phyloP scores from a whole-genome alignment of 2,888 invertebrate genomes.

The Clitarchus hookeri region DNA sequence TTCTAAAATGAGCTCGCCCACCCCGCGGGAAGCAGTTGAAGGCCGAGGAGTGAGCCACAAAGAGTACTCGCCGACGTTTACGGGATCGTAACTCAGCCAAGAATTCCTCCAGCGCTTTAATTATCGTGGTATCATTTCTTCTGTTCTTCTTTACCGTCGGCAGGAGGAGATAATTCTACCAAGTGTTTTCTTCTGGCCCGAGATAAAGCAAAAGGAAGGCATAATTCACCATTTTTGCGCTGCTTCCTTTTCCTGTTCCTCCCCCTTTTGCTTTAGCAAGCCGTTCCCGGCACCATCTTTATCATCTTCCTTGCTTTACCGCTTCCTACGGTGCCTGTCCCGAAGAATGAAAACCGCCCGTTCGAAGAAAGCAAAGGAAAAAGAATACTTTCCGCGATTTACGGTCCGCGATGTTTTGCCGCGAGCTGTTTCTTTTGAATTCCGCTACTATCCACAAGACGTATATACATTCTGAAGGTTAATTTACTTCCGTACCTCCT shows the following conservation, averaged over 20 bases:
- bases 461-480: conserved; percentile 7
- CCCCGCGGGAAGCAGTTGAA: neutral
- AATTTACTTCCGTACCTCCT: neutral
- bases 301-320: conserved; percentile 29
- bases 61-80: neutral
- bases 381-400: neutral
- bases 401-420: conserved; percentile 3
- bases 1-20: neutral
- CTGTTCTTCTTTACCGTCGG: neutral
- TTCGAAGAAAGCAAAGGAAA: neutral
- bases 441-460: neutral
- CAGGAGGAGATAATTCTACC: neutral
- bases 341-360: neutral
- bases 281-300: conserved; percentile 17
- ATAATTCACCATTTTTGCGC: conserved; percentile 24
- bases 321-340: neutral
- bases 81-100: conserved; percentile 7
- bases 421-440: conserved; percentile 19
- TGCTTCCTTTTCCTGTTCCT: conserved; percentile 17
- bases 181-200: conserved; percentile 2
- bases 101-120: conserved; percentile 9
- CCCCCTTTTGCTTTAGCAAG: conserved; percentile 4
- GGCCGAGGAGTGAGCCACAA: neutral
- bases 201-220: conserved; percentile 18
- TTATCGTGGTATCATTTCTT: conserved; percentile 7